These are phyloP conservation scores for Amazona vittata DNA, from an alignment of 2,113 vertebrate genomes.

Conservation along the genomic window DNA sequence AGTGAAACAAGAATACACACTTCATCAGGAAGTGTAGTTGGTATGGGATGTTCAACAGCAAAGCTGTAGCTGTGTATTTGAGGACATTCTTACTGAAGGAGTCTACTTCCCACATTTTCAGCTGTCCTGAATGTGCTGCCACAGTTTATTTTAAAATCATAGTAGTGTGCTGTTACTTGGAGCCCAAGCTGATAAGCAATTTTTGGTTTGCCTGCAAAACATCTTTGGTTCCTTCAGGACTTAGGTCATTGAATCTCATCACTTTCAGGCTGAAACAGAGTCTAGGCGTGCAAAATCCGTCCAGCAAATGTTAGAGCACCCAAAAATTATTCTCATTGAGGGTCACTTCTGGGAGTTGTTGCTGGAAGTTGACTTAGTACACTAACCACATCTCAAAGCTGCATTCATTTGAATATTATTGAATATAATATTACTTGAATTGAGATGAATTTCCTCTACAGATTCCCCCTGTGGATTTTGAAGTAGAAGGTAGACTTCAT, in stretches of 20 bases:
- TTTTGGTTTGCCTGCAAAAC: background rate
- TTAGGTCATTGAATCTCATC: background rate
- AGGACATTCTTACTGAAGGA: background rate
- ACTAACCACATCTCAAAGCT: background rate
- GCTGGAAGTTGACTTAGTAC: background rate
- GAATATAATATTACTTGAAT: background rate
- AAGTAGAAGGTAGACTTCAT: background rate
- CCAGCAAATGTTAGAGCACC: background rate
- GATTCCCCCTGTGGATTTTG: background rate
- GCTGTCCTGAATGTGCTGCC: background rate
- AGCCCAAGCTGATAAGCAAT: background rate
- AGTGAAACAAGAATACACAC: background rate
- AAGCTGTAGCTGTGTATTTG: background rate
- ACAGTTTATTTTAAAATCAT: background rate
- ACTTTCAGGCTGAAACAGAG: background rate
- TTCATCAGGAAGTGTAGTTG: background rate
- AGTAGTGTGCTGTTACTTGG: background rate
- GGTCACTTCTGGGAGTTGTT: background rate
- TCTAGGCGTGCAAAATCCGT: background rate
- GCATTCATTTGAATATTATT: background rate
- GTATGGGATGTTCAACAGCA: background rate
- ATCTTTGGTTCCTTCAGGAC: background rate
- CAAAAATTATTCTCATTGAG: background rate
- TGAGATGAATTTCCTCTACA: background rate
- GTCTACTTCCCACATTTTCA: background rate